phyloP scores from a whole-genome alignment of 53 echinoderm and acorn worm genomes.

The Patiria pectinifera region DNA sequence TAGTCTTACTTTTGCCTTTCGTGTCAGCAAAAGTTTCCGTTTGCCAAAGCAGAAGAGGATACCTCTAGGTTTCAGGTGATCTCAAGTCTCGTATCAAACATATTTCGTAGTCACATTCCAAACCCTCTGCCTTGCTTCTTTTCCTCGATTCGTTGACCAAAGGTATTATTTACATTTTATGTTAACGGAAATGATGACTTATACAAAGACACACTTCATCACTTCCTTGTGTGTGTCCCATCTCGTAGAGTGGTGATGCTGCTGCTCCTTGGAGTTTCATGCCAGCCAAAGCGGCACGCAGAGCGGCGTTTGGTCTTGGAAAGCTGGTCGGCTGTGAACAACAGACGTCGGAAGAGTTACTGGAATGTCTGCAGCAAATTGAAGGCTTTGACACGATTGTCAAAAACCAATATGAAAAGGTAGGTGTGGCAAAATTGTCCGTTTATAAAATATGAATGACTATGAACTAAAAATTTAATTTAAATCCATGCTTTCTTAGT shows the following conservation, averaged over 20 bases:
- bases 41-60: too few relatives aligned
- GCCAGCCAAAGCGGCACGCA: not conserved
- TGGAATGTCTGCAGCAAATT: constrained; percentile 48
- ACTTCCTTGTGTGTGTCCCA: not conserved
- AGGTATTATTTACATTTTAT: too few relatives aligned
- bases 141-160: too few relatives aligned
- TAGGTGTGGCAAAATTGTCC: not conserved
- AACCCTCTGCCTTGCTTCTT: not conserved
- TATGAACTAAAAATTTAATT: too few relatives aligned
- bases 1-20: too few relatives aligned
- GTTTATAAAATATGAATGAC: not conserved
- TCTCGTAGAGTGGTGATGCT: not conserved
- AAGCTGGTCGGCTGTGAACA: constrained; percentile 44
- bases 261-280: not conserved
- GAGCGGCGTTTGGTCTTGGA: not conserved
- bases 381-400: constrained; percentile 5
- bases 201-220: too few relatives aligned
- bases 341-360: constrained; percentile 3
- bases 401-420: not conserved
- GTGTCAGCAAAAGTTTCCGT: too few relatives aligned
- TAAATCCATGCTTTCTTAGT: too few relatives aligned
- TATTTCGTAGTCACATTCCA: not conserved
- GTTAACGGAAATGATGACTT: too few relatives aligned
- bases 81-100: not conserved
- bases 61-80: too few relatives aligned